phyloP scores from a whole-genome alignment of 2,888 invertebrate species.

The Nemotelus pantherinus region DNA sequence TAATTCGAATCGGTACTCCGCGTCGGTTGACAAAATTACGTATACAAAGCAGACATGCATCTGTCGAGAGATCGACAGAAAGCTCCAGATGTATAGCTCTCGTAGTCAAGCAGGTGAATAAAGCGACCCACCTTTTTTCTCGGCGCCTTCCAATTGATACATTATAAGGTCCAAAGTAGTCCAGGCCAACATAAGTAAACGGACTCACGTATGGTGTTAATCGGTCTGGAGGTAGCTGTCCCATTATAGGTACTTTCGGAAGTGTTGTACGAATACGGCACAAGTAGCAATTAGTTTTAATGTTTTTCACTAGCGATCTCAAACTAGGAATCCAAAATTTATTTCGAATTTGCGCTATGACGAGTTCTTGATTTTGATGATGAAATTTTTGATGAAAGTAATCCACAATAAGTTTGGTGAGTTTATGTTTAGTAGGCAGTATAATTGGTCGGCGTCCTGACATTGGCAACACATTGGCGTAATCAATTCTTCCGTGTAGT shows the following conservation, averaged over 20 bases:
- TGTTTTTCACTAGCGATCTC: background rate
- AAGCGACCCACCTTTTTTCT: background rate
- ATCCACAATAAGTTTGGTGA: too few species aligned
- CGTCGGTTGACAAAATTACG: slow-evolving; percentile 48
- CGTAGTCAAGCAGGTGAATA: background rate
- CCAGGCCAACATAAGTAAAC: slow-evolving; percentile 48
- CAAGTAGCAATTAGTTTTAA: background rate
- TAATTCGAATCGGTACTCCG: slow-evolving; percentile 46
- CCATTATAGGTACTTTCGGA: background rate
- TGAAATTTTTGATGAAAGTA: too few species aligned
- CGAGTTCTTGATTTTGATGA: too few species aligned
- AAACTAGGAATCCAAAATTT: background rate
- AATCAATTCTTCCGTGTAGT: too few species aligned
- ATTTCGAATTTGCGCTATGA: too few species aligned
- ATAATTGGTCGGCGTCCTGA: too few species aligned
- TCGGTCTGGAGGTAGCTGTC: background rate
- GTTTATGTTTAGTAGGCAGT: too few species aligned
- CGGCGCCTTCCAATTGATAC: background rate
- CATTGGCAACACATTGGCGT: too few species aligned
- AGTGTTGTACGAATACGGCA: background rate
- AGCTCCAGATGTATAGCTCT: slow-evolving; percentile 35
- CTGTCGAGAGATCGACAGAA: slow-evolving; percentile 45
- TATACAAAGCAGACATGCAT: slow-evolving; percentile 48
- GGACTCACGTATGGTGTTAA: slow-evolving; percentile 49
- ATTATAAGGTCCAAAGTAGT: background rate